phyloP scores from a whole-genome alignment of 2,888 invertebrate genomes.

The Silvanus unidentatus region DNA sequence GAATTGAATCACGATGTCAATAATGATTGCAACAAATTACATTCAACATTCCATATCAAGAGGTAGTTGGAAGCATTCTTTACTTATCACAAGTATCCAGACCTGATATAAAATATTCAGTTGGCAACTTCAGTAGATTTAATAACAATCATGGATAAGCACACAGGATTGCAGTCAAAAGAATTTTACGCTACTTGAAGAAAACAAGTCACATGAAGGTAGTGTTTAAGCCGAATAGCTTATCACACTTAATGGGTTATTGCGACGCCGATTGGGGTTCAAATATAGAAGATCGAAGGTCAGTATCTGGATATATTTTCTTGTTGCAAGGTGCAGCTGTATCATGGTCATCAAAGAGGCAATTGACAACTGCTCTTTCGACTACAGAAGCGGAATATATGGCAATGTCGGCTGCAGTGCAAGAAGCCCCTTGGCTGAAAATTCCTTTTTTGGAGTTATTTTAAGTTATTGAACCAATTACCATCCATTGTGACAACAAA shows the following conservation, averaged over 20 bases:
- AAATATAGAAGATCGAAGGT: conserved; percentile 1
- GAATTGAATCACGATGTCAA: background rate
- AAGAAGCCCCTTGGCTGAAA: conserved; percentile 2
- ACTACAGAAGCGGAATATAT: conserved; percentile 3
- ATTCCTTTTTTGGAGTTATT: background rate
- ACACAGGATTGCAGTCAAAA: conserved; percentile 9
- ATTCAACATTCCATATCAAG: conserved; percentile 9
- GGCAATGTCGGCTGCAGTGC: background rate
- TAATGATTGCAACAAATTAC: background rate
- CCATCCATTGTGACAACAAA: background rate
- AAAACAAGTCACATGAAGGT: conserved; percentile 1
- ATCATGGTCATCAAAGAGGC: background rate
- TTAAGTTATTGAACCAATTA: background rate
- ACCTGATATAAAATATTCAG: conserved; percentile 9
- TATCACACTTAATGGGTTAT: background rate
- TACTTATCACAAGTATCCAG: conserved; percentile 7
- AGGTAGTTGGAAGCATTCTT: conserved; percentile 10
- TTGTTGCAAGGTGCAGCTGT: background rate
- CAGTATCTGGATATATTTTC: conserved; percentile 5
- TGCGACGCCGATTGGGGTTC: conserved; percentile 7
- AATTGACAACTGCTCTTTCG: background rate
- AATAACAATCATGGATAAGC: conserved; percentile 3
- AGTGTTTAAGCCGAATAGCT: background rate
- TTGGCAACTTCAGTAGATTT: conserved; percentile 6
- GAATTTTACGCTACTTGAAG: conserved; percentile 10